Base-by-base conservation (phyloP, 2,797 vertebrate genomes). In the Oceanodroma leucorhoa region DNA sequence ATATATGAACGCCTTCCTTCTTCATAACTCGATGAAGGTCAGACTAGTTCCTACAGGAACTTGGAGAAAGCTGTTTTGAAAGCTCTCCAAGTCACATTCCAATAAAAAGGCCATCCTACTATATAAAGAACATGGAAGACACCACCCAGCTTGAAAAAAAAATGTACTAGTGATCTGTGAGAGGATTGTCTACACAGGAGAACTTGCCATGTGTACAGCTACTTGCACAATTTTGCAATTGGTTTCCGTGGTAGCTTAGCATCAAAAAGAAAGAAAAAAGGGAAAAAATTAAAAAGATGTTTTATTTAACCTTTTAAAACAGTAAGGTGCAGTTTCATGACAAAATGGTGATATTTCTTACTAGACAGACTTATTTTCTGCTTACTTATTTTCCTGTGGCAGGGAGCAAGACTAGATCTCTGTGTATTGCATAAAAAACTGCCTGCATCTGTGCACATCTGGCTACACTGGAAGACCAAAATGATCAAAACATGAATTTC, bases 21-120 rank as follows among this genome's bases (percentile, higher is more conserved):
- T 57, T 40, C 83, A 26, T 93, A 90, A 89, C 82, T 92, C 5
- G 6, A 41, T 60, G 71, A 77, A 65, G 34, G 83, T 64, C 73
- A 61, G 16, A 62, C 40, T 90, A 29, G 86, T 94, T 96, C 94
- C 86, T 89, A 83, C 61, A 70, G 90, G 27, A 96, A 83, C 72
- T 17, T 46, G 69, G 51, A 95, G 60, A 73, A 91, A 93, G 43
- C 20, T 83, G 54, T 82, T 55, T 11, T 80, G 76, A 82, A 88
- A 91, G 10, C 32, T 66, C 27, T 76, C 57, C 76, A 92, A 89
- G 61, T 80, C 70, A 89, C 92, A 95, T 95, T 95, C 72, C 76
- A 81, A 45, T 89, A 45, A 54, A 82, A 96, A 92, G 46, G 66
- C 78, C 84, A 83, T 38, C 58, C 53, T 66, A 36, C 64, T 48